Conservation (phyloP, 1,140 invertebrate genomes). For the Manduca sexta region DNA sequence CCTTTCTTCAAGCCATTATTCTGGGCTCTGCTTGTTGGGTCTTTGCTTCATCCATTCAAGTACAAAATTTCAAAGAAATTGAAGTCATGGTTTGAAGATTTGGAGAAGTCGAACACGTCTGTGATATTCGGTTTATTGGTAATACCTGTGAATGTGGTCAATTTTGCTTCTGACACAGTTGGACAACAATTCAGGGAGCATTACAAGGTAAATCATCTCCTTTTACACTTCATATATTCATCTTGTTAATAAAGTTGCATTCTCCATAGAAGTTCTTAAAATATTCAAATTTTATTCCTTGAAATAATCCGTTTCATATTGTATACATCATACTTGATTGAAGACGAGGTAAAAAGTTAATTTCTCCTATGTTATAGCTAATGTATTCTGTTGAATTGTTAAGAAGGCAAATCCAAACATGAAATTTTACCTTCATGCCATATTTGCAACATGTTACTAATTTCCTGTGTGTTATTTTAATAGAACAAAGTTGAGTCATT, state of each 20-base stretch:
- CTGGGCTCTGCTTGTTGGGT: conserved; percentile 94
- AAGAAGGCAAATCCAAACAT: neutral
- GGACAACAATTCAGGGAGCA: conserved; percentile 77
- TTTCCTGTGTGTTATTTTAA: too few species aligned
- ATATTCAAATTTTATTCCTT: too few species aligned
- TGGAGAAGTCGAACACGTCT: conserved; percentile 76
- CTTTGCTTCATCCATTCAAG: conserved; percentile 92
- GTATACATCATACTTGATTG: too few species aligned
- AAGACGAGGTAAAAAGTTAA: too few species aligned
- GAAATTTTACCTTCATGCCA: too few species aligned
- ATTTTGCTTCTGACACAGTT: conserved; percentile 81
- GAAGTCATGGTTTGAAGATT: conserved; percentile 80
- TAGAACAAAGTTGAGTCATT: too few species aligned
- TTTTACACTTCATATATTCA: too few species aligned
- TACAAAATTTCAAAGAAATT: conserved; percentile 80
- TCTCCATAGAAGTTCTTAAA: neutral
- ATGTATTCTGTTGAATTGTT: neutral
- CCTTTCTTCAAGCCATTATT: conserved; percentile 94
- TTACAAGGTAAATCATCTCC: conserved; percentile 77
- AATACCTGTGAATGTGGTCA: conserved; percentile 82
- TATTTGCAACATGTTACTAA: too few species aligned
- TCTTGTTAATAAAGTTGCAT: neutral
- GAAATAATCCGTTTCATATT: too few species aligned
- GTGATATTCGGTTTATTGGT: conserved; percentile 80
- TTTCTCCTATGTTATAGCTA: neutral